Evolutionary conservation across 2,113 vertebrate species (phyloP).

Genomic region (Rana temporaria): DNA sequence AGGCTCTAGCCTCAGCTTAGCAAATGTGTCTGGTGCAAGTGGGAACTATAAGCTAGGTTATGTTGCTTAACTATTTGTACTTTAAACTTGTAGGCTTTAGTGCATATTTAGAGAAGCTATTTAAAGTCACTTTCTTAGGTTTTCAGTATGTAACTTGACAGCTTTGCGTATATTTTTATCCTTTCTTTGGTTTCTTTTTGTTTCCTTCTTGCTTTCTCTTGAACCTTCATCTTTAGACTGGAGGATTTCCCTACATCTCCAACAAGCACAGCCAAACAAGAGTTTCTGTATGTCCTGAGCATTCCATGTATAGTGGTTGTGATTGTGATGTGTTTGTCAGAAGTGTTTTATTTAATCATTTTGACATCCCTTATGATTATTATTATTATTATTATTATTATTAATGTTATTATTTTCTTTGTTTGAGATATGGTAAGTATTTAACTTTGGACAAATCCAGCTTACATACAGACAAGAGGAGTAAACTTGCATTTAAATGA

Average conservation of each 20-base stretch:
- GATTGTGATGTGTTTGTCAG: slow-evolving; percentile 62
- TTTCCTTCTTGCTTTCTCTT: slow-evolving; percentile 79
- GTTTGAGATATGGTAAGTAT: too few species aligned
- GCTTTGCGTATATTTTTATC: slow-evolving; percentile 72
- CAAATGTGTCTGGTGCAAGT: too few species aligned
- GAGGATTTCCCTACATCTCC: slow-evolving; percentile 99
- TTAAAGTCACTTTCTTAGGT: slow-evolving; percentile 64
- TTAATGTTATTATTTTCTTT: too few species aligned
- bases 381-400: too few species aligned
- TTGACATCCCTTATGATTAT: background rate
- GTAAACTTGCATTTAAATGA: too few species aligned
- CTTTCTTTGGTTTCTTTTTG: slow-evolving; percentile 78
- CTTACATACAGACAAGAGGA: too few species aligned
- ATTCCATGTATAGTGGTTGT: slow-evolving; percentile 72
- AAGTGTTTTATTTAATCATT: slow-evolving; percentile 54
- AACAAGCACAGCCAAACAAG: slow-evolving; percentile 99
- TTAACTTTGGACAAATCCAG: too few species aligned
- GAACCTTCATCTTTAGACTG: slow-evolving; percentile 88
- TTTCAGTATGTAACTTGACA: slow-evolving; percentile 67
- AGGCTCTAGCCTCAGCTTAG: too few species aligned
- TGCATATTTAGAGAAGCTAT: too few species aligned
- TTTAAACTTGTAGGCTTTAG: background rate
- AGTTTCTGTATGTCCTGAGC: slow-evolving; percentile 95
- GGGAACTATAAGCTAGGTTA: too few species aligned
- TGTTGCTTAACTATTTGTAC: too few species aligned